Evolutionary conservation across 1,140 invertebrate genomes (phyloP), one percentile per base, ranked within the genome.

Genomic region (Belonocnema kinseyi): DNA sequence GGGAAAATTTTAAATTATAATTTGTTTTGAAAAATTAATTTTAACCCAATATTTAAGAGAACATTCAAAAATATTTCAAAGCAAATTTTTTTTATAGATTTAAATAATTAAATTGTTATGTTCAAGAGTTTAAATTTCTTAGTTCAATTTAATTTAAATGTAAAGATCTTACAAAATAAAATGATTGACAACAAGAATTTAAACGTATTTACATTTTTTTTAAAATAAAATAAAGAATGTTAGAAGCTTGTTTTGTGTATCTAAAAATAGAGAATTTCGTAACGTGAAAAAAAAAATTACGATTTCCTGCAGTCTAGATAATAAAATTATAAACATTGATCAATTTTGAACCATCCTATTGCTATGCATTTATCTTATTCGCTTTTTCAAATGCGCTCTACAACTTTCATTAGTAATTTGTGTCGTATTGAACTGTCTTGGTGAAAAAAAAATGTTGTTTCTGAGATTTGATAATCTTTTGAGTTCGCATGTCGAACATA

Each of bases 301-400:
- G 11, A 66, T 33, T 11, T 56, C 33, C 14, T 40, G 21, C 13
- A 66, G 33, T 16, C 26, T 12, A 14, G 12, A 16, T 33, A 10
- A 33, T 10, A 66, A 66, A 66, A 66, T 46, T 8, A 46, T 46
- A 46, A 46, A 46, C 40, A 46, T 46, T 46, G 40, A 46, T 46
- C 40, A 46, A 40, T 33, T 5, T 66, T 66, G 61, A 66, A 66
- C 61, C 61, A 66, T 3, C 61, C 61, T 66, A 66, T 26, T 33
- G 14, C n/a, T 6, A 66, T 40, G 61, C 61, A 66, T 66, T 66
- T 26, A 40, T 66, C 61, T 40, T 66, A 33, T 66, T 3, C 26
- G 61, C 61, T 66, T 66, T 66, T 40, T 16, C 33, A 66, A 61
- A 66, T 40, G 40, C 40, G 61, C 61, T 66, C 61, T 66, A 66